Evolutionary conservation across 2,113 vertebrate species (phyloP).

Genomic region (Osmerus mordax): DNA sequence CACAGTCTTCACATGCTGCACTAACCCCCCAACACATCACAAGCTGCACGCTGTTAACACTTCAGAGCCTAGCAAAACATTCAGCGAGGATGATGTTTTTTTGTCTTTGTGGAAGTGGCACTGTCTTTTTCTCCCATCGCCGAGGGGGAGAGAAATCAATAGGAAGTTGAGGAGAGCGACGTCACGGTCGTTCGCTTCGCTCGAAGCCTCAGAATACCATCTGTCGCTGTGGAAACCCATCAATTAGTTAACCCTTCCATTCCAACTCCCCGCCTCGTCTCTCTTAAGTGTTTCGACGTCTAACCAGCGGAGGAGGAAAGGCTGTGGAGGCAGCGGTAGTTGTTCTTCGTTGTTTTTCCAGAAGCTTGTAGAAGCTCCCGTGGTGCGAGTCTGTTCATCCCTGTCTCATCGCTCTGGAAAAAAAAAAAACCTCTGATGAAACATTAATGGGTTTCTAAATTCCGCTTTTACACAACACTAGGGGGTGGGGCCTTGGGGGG

Average conservation of each 20-base stretch:
- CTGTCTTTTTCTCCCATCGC: no score
- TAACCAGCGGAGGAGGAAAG: constrained; percentile 9
- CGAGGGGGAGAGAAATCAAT: background rate
- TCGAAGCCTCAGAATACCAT: background rate
- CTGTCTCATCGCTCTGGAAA: constrained; percentile 4
- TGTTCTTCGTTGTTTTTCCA: background rate
- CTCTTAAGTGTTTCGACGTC: constrained; percentile 3
- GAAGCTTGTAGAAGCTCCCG: background rate
- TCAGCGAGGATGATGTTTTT: no score
- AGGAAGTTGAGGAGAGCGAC: background rate
- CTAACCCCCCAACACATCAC: no score
- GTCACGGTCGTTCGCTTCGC: background rate
- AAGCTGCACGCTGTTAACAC: no score
- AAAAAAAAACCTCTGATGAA: constrained; percentile 27
- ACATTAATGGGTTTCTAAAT: constrained; percentile 37
- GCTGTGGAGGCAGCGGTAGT: constrained; percentile 3
- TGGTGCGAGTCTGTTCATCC: constrained; percentile 7
- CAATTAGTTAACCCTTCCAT: constrained; percentile 30
- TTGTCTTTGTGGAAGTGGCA: no score
- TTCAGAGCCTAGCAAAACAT: no score
- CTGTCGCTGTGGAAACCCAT: constrained; percentile 39
- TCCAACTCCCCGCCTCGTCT: no score
- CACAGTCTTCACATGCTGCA: no score
- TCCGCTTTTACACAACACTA: constrained; percentile 8
- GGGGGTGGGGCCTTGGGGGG: no score